phyloP scores from a whole-genome alignment of 1,140 invertebrate genomes.

The Mactra quadrangularis region DNA sequence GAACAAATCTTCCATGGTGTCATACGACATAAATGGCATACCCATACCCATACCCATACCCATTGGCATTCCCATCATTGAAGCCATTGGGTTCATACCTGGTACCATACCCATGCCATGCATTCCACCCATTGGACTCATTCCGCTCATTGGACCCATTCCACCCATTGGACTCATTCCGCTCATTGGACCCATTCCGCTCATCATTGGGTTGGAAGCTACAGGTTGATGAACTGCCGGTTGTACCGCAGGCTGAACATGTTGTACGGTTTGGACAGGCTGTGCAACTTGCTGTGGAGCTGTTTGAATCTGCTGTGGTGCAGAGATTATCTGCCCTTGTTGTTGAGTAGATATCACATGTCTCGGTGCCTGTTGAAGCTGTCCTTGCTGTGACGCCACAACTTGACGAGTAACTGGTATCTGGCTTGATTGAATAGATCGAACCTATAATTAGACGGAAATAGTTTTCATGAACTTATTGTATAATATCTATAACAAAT shows the following conservation, averaged over 20 bases:
- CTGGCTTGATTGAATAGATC: too few relatives aligned
- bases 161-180: too few relatives aligned
- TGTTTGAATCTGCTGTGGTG: background rate
- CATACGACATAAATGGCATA: constrained; percentile 8
- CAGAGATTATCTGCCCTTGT: background rate
- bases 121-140: background rate
- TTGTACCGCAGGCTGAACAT: too few relatives aligned
- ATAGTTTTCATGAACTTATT: too few relatives aligned
- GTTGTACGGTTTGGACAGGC: background rate
- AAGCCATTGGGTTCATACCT: background rate
- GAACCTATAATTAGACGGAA: too few relatives aligned
- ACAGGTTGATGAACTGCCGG: background rate
- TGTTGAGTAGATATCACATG: background rate
- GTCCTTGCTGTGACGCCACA: background rate
- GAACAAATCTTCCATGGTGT: constrained; percentile 13
- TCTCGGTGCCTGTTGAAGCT: background rate
- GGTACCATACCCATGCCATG: background rate
- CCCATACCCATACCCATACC: constrained; percentile 12
- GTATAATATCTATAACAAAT: too few relatives aligned
- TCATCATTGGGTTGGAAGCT: too few relatives aligned
- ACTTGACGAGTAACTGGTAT: too few relatives aligned
- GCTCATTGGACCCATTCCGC: too few relatives aligned
- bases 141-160: too few relatives aligned
- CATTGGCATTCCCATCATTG: background rate
- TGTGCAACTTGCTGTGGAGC: background rate